These are phyloP conservation scores for Ophioninae sp. DNA, from an alignment of 2,888 invertebrate genomes.

Conservation along the genomic window DNA sequence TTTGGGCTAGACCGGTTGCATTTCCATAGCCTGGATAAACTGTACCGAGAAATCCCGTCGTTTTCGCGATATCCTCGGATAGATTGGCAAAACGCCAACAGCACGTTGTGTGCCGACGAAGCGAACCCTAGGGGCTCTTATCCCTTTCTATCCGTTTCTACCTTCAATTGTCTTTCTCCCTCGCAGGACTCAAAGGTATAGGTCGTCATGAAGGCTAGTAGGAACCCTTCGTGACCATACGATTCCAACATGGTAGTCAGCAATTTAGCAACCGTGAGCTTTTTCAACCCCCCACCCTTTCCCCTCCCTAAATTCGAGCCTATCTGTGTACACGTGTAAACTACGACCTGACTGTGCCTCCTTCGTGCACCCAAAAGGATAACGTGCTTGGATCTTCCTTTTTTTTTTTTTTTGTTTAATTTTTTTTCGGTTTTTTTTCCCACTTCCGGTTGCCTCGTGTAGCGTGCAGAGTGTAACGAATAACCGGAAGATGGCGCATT, in stretches of 20 bases:
- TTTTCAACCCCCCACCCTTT: constrained; percentile 17
- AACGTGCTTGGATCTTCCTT: constrained; percentile 13
- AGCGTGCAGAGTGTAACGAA: not conserved
- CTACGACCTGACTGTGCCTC: constrained; percentile 2
- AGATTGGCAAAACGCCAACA: constrained; percentile 63
- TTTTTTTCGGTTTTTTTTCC: not conserved
- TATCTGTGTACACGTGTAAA: constrained; percentile 21
- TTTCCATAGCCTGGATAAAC: constrained; percentile 64
- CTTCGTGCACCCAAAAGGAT: constrained; percentile 1
- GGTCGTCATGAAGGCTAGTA: constrained; percentile 8
- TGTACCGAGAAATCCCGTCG: constrained; percentile 41
- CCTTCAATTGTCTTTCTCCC: constrained; percentile 1
- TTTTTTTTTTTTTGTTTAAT: not conserved
- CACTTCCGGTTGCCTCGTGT: constrained; percentile 2
- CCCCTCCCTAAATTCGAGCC: constrained; percentile 39
- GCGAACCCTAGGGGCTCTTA: constrained; percentile 48
- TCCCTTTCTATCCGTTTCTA: constrained; percentile 8
- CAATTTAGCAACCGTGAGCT: constrained; percentile 67
- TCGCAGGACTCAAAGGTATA: not conserved
- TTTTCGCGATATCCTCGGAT: constrained; percentile 51
- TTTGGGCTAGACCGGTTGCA: constrained; percentile 43
- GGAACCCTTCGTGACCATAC: constrained; percentile 4
- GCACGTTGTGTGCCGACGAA: constrained; percentile 51
- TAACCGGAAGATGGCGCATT: not conserved
- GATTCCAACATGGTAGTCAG: constrained; percentile 68